Conservation (phyloP, 92 coral and sea anemone genomes). For the Actinernus sp. region DNA sequence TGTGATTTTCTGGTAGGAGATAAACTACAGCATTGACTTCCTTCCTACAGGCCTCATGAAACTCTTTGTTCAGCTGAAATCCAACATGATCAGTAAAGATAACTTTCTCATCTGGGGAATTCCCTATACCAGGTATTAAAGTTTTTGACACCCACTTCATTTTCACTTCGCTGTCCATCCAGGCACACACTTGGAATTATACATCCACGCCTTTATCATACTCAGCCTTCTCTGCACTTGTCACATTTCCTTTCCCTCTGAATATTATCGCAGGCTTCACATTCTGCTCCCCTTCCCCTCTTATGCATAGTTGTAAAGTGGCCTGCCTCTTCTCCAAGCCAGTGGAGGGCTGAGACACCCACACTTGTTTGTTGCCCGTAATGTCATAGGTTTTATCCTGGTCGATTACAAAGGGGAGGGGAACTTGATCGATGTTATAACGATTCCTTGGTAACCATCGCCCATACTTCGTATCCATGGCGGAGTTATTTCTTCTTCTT, state of each 20-base stretch:
- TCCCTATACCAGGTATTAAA: slow-evolving; percentile 41
- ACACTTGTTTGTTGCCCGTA: too few relatives aligned
- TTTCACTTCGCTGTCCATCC: too few relatives aligned
- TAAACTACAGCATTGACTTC: slow-evolving; percentile 54
- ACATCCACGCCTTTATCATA: slow-evolving; percentile 53
- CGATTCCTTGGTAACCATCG: slow-evolving; percentile 47
- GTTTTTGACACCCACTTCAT: slow-evolving; percentile 47
- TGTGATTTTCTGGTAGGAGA: too few relatives aligned
- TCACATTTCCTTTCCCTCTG: slow-evolving; percentile 51
- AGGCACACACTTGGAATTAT: slow-evolving; percentile 39
- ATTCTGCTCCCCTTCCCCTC: slow-evolving; percentile 47
- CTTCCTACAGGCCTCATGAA: slow-evolving; percentile 64
- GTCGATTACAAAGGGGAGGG: slow-evolving; percentile 53
- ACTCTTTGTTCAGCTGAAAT: slow-evolving; percentile 42
- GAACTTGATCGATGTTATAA: slow-evolving; percentile 52
- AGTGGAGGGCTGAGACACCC: too few relatives aligned
- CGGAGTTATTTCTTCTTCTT: slow-evolving; percentile 15
- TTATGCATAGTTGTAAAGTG: slow-evolving; percentile 56
- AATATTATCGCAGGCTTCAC: slow-evolving; percentile 64
- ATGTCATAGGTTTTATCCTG: too few relatives aligned
- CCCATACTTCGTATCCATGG: slow-evolving; percentile 37
- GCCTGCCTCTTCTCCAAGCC: too few relatives aligned
- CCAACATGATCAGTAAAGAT: slow-evolving; percentile 66
- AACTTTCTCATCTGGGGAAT: slow-evolving; percentile 47
- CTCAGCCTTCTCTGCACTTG: slow-evolving; percentile 29